Conservation (phyloP, 2,113 vertebrate species). For the Anguilla rostrata region DNA sequence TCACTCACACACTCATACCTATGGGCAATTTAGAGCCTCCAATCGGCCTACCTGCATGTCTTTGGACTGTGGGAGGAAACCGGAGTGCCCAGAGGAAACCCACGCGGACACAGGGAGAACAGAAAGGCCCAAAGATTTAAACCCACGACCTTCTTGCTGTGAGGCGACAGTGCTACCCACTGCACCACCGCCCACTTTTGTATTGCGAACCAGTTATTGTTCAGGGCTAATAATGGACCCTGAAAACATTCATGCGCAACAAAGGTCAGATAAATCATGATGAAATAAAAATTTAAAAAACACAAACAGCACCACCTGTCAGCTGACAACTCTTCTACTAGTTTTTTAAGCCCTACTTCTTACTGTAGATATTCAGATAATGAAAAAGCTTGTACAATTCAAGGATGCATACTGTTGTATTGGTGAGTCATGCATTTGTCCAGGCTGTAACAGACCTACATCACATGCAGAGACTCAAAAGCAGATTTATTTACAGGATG, state of each 20-base stretch:
- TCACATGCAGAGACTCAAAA: not conserved
- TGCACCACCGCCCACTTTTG: too few species aligned
- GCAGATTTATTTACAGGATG: not conserved
- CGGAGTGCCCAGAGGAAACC: too few species aligned
- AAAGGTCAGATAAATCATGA: not conserved
- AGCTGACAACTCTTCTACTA: not conserved
- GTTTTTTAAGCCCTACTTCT: not conserved
- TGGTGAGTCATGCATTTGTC: not conserved
- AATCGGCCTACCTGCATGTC: too few species aligned
- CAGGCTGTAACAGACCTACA: not conserved
- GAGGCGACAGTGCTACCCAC: too few species aligned
- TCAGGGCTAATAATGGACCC: not conserved
- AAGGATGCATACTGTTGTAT: not conserved
- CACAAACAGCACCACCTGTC: not conserved
- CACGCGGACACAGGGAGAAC: too few species aligned
- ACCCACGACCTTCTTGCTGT: too few species aligned
- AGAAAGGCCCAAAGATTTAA: too few species aligned
- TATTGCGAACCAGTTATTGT: not conserved
- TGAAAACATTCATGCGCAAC: not conserved
- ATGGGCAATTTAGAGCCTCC: too few species aligned
- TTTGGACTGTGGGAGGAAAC: too few species aligned
- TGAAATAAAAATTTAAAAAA: not conserved
- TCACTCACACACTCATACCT: too few species aligned
- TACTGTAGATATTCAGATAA: not conserved
- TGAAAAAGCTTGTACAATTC: not conserved